These are phyloP conservation scores for Porites australiensis DNA, from an alignment of 64 coral and sea anemone genomes.

Conservation along the genomic window DNA sequence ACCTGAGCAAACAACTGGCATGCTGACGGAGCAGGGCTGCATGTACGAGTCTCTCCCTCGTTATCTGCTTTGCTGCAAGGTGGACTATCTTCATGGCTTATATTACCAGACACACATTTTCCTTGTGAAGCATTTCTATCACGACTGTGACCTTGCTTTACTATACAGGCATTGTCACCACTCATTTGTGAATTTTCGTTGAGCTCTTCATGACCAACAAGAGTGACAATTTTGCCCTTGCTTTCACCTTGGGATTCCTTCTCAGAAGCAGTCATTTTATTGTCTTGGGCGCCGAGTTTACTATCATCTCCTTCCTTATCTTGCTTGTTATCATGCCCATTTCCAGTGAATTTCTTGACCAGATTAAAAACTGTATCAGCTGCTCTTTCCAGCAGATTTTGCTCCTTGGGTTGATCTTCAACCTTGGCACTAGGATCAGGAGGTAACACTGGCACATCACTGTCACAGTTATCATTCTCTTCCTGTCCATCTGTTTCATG, in stretches of 20 bases:
- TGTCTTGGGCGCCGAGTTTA: background rate
- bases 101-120: background rate
- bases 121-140: background rate
- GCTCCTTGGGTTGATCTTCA: slow-evolving; percentile 57
- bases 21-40: slow-evolving; percentile 7
- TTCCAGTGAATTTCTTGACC: slow-evolving; percentile 74
- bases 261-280: background rate
- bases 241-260: background rate
- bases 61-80: background rate
- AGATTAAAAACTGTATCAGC: slow-evolving; percentile 90
- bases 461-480: slow-evolving; percentile 69
- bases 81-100: slow-evolving; percentile 6
- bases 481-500: slow-evolving; percentile 90
- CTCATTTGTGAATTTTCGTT: slow-evolving; percentile 21
- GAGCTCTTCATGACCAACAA: slow-evolving; percentile 70
- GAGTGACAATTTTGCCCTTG: slow-evolving; percentile 81
- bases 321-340: slow-evolving; percentile 71
- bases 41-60: slow-evolving; percentile 4
- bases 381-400: slow-evolving; percentile 83
- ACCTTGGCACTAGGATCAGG: slow-evolving; percentile 65
- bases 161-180: background rate
- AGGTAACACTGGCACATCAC: slow-evolving; percentile 80
- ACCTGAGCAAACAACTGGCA: slow-evolving; percentile 64
- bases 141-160: background rate
- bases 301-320: slow-evolving; percentile 30